phyloP scores from a whole-genome alignment of 2,797 vertebrate genomes.

The Silurus aristotelis region DNA sequence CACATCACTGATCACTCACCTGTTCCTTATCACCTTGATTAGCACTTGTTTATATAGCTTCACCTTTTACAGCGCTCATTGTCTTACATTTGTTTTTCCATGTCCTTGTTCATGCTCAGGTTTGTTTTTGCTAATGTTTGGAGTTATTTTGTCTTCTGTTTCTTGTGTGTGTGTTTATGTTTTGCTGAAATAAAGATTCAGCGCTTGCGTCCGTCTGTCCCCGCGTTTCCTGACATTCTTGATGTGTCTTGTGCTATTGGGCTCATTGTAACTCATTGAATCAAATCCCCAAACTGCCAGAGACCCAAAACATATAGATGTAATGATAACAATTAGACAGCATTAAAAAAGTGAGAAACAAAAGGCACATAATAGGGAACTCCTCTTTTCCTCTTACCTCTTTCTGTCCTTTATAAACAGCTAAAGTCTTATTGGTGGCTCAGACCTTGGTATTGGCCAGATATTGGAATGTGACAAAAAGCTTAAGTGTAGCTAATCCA shows the following conservation, averaged over 20 bases:
- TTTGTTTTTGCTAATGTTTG: too few species aligned
- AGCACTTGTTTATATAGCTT: too few species aligned
- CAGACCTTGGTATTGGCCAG: constrained; percentile 53
- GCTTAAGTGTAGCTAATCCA: constrained; percentile 69
- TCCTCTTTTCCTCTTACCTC: not conserved
- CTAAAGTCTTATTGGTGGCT: constrained; percentile 61
- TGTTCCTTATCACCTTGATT: too few species aligned
- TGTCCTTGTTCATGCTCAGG: too few species aligned
- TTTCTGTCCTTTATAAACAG: constrained; percentile 43
- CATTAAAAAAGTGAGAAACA: not conserved
- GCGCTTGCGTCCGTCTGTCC: too few species aligned
- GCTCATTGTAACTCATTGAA: not conserved
- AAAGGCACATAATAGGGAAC: not conserved
- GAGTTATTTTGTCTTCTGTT: too few species aligned
- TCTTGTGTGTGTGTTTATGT: too few species aligned
- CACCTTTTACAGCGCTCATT: too few species aligned
- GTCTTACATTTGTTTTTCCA: too few species aligned
- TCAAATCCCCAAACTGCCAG: not conserved
- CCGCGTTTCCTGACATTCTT: not conserved
- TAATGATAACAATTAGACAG: not conserved
- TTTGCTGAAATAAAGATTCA: too few species aligned
- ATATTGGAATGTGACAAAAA: constrained; percentile 74
- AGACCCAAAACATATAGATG: not conserved
- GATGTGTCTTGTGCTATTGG: not conserved
- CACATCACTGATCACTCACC: too few species aligned